A percentile compares a stretch with the other conserved stretches of the same genome.
phyloP scores from a whole-genome alignment of 2,113 vertebrate species.

The Microtus montanus region DNA sequence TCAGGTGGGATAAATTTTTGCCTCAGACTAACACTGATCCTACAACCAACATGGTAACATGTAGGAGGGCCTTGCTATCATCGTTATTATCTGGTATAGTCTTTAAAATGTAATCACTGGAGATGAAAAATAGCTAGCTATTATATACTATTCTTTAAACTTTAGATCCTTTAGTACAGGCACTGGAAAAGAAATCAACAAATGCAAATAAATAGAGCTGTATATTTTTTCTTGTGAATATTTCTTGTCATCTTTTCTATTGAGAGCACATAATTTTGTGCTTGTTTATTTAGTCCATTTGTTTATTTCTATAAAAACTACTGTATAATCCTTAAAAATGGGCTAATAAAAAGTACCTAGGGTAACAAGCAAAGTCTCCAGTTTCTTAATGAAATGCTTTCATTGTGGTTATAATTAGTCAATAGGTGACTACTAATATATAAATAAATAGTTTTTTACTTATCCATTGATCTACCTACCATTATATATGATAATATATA shows the following conservation, averaged over 20 bases:
- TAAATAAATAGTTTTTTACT: neutral
- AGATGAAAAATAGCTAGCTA: neutral
- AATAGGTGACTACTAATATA: neutral
- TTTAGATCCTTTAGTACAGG: neutral
- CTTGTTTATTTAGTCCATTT: neutral
- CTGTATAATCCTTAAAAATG: neutral
- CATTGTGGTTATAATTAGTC: constrained; percentile 30
- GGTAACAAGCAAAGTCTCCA: neutral
- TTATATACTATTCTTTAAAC: neutral
- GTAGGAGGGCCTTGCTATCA: neutral
- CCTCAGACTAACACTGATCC: neutral
- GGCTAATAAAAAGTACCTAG: neutral
- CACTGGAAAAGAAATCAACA: neutral
- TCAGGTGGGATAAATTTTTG: neutral
- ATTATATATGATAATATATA: neutral
- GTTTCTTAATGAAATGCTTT: constrained; percentile 20
- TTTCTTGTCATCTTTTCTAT: neutral
- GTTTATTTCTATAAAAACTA: constrained; percentile 48
- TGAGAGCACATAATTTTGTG: neutral
- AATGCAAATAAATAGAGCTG: neutral
- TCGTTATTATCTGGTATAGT: neutral
- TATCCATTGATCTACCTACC: neutral
- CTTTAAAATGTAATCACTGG: neutral
- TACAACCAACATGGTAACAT: neutral
- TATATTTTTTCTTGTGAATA: neutral